These are phyloP conservation scores for Siniperca chuatsi DNA, from an alignment of 2,113 vertebrate genomes.

Conservation along the genomic window DNA sequence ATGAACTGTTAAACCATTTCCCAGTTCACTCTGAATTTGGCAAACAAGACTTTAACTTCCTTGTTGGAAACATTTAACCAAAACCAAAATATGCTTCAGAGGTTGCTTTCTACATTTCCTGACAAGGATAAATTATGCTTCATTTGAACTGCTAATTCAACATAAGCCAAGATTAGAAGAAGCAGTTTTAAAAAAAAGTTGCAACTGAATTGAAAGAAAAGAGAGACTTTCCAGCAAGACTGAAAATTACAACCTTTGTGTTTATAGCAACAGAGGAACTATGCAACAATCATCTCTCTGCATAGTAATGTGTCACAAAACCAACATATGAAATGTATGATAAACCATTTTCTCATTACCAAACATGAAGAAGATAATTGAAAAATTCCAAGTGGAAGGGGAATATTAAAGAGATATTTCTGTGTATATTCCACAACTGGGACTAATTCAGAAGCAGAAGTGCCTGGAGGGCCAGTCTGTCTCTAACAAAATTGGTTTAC, in stretches of 20 bases:
- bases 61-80: slow-evolving; percentile 43
- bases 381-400: slow-evolving; percentile 77
- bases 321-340: slow-evolving; percentile 67
- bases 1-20: slow-evolving; percentile 41
- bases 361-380: slow-evolving; percentile 78
- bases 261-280: slow-evolving; percentile 42
- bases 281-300: slow-evolving; percentile 35
- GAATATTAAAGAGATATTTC: slow-evolving; percentile 81
- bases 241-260: slow-evolving; percentile 57
- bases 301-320: slow-evolving; percentile 68
- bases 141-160: slow-evolving; percentile 64
- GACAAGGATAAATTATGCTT: slow-evolving; percentile 56
- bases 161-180: slow-evolving; percentile 62
- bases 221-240: slow-evolving; percentile 28
- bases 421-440: slow-evolving; percentile 78
- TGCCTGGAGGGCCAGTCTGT: slow-evolving; percentile 77
- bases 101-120: slow-evolving; percentile 32
- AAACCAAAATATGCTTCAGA: slow-evolving; percentile 45
- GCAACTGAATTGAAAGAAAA: slow-evolving; percentile 41
- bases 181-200: slow-evolving; percentile 31
- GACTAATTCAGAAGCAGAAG: slow-evolving; percentile 81
- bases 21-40: slow-evolving; percentile 27
- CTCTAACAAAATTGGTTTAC: slow-evolving; percentile 79
- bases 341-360: slow-evolving; percentile 77
- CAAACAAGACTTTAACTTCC: slow-evolving; percentile 27